Evolutionary conservation across 2,113 vertebrate genomes (phyloP).

Genomic region (Phoenicopterus ruber): DNA sequence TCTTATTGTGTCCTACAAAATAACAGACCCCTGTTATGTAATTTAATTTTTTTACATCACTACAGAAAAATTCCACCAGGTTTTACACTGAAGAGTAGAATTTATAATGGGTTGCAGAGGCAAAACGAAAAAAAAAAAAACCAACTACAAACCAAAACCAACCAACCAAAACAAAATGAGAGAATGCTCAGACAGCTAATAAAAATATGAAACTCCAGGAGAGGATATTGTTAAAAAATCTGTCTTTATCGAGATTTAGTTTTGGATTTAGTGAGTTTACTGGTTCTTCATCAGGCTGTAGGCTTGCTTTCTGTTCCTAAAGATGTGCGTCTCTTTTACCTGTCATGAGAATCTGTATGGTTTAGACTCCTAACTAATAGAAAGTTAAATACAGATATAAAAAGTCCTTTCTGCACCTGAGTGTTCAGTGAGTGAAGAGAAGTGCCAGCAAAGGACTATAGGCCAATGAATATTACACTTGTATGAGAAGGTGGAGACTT

Average conservation of each 20-base stretch:
- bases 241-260: background rate
- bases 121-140: background rate
- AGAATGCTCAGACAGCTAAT: background rate
- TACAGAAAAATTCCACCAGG: background rate
- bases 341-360: background rate
- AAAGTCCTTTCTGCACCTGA: background rate
- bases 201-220: background rate
- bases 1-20: background rate
- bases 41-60: background rate
- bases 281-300: background rate
- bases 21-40: background rate
- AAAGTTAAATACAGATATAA: background rate
- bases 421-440: background rate
- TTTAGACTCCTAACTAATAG: background rate
- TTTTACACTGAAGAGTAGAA: background rate
- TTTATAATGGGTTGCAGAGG: background rate
- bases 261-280: background rate
- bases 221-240: background rate
- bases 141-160: background rate
- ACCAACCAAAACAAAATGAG: background rate
- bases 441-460: background rate
- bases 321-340: background rate
- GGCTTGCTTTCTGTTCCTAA: background rate
- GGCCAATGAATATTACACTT: background rate
- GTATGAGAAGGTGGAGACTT: background rate